A percentile compares a stretch with the other conserved stretches of the same genome.
phyloP scores from a whole-genome alignment of 1,140 invertebrate genomes.

The Wiebesia pumilae region DNA sequence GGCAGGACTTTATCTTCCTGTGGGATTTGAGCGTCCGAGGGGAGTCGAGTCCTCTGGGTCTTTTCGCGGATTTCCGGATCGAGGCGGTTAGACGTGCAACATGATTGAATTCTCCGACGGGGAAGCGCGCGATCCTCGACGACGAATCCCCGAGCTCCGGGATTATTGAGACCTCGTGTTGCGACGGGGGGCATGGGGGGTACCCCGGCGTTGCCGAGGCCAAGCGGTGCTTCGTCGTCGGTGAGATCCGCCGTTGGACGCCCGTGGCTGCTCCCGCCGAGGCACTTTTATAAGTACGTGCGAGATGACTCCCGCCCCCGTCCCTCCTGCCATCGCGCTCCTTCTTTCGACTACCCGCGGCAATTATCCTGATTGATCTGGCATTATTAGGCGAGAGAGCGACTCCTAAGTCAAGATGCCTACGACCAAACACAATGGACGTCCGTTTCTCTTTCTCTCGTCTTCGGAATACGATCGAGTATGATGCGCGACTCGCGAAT shows the following conservation, averaged over 20 bases:
- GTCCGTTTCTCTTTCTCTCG: background rate
- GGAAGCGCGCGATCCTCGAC: no score
- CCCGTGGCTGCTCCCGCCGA: background rate
- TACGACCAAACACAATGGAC: conserved; percentile 23
- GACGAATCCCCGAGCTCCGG: no score
- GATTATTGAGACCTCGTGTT: background rate
- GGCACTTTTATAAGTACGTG: background rate
- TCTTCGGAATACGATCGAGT: conserved; percentile 20
- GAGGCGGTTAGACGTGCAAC: no score
- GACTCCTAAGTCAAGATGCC: background rate
- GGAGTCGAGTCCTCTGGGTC: no score
- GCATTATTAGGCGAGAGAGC: background rate
- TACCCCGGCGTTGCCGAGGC: no score
- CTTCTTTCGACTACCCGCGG: background rate
- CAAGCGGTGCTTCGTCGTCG: background rate
- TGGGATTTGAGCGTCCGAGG: no score
- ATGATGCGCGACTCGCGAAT: conserved; percentile 30
- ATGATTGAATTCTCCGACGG: no score
- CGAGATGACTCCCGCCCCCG: background rate
- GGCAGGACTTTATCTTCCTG: no score
- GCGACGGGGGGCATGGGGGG: no score
- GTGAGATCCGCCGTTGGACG: background rate
- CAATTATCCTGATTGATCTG: conserved; percentile 40
- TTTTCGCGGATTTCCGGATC: no score
- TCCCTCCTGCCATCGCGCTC: background rate